Evolutionary conservation across 2,888 invertebrate species (phyloP).

Genomic region (Leucophenga montana): DNA sequence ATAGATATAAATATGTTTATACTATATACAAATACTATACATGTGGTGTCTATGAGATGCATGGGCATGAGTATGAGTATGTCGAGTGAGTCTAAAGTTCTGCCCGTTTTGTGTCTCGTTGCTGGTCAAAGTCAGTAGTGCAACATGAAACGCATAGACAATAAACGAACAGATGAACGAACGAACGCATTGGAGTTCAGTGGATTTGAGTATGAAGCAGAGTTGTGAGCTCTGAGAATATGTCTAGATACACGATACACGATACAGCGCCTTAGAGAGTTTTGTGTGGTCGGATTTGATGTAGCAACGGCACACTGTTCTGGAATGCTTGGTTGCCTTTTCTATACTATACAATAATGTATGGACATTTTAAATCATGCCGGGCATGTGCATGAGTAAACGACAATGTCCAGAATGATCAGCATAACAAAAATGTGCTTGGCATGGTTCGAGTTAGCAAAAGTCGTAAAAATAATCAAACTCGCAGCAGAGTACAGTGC

Average conservation of each 20-base stretch:
- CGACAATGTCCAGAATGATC: not conserved
- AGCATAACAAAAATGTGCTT: not conserved
- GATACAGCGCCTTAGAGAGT: slow-evolving; percentile 3
- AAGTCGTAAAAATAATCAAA: too few relatives aligned
- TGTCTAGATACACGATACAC: too few relatives aligned
- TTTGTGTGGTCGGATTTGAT: not conserved
- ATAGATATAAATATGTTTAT: not conserved
- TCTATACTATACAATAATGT: not conserved
- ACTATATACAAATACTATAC: not conserved
- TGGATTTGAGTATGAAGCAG: not conserved
- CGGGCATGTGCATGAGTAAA: slow-evolving; percentile 5
- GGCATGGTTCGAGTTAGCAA: too few relatives aligned
- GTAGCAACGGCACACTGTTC: not conserved
- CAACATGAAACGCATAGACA: slow-evolving; percentile 15
- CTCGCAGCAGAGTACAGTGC: too few relatives aligned
- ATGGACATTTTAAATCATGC: slow-evolving; percentile 30
- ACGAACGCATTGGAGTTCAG: not conserved
- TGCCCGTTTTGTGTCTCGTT: not conserved
- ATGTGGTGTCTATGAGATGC: not conserved
- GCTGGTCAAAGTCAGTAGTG: slow-evolving; percentile 2
- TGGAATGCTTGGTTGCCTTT: not conserved
- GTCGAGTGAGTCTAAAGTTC: not conserved
- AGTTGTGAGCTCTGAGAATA: not conserved
- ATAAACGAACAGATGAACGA: not conserved
- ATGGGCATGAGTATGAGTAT: not conserved